Evolutionary conservation across 2,888 invertebrate species (phyloP).

Genomic region (Amblyjoppa proteus): DNA sequence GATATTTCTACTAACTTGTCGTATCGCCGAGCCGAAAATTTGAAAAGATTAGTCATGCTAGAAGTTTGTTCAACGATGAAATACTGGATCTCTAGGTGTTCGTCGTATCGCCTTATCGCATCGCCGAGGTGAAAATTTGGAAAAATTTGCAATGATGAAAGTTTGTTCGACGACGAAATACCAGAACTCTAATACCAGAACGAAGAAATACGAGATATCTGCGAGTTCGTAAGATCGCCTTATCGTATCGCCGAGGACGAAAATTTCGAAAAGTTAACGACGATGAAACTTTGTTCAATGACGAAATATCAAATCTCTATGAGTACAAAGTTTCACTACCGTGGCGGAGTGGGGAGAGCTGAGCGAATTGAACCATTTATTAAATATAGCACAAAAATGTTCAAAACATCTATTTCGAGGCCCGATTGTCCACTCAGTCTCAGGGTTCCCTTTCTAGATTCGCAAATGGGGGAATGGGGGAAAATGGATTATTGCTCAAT

Average conservation of each 20-base stretch:
- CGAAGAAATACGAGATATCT: background rate
- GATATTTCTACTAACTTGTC: conserved; percentile 28
- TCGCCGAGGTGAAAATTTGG: conserved; percentile 23
- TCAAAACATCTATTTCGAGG: too few relatives aligned
- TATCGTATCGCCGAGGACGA: background rate
- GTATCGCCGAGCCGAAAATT: conserved; percentile 39
- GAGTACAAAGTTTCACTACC: too few relatives aligned
- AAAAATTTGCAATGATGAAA: conserved; percentile 50
- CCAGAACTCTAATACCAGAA: too few relatives aligned
- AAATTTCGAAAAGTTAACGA: conserved; percentile 51
- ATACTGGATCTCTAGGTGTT: background rate
- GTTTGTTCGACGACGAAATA: background rate
- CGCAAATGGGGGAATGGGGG: too few relatives aligned
- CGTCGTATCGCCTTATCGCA: background rate
- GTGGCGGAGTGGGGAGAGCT: too few relatives aligned
- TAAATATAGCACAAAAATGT: too few relatives aligned
- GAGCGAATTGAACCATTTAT: too few relatives aligned
- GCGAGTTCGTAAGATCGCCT: too few relatives aligned
- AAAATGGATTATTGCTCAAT: too few relatives aligned
- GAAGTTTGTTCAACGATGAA: background rate
- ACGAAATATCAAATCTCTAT: background rate
- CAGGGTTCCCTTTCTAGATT: too few relatives aligned
- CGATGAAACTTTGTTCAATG: background rate
- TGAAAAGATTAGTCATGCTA: conserved; percentile 42
- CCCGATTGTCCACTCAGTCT: too few relatives aligned